Evolutionary conservation across 2,888 invertebrate species (phyloP), one percentile per base, ranked within the genome.

Genomic region (Euzetes globulus): DNA sequence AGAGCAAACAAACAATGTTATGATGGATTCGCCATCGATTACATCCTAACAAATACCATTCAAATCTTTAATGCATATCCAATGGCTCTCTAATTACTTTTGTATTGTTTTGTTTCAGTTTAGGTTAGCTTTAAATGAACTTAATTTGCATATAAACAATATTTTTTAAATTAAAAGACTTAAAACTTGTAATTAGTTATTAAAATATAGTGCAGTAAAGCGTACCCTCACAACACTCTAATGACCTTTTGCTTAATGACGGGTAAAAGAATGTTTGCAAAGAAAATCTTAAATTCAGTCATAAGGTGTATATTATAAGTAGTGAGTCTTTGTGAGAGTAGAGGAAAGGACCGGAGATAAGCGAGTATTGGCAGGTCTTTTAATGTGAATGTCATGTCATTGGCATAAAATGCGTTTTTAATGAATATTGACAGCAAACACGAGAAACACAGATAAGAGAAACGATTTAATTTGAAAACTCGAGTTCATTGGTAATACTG

Each of bases 361-460:
- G 13, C 9, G 9, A 58, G 1, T 13, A 58, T 22, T 58, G 25
- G 19, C 19, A 25, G 27, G 15, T 15, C 22, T 27, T 50, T 58
- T 58, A 58, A 58, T 58, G 58, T 22, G 25, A 25, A 58, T 58
- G 27, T 58, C 58, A 63, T 63, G 63, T 63, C 63, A 63, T 37
- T 63, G 63, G 63, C 63, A 63, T 63, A 37, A 63, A 63, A 63
- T 63, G 63, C 9, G 63, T 63, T 63, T 63, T 63, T 63, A 63
- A 63, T 63, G 63, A 63, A 63, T 63, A 63, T 63, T 25, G 63
- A 33, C 29, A 33, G 6, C 25, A 63, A 33, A 37, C 63, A 63
- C 63, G 63, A 63, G 33, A 63, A 63, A 29, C n/a, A 5, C 11
- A 63, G 63, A 63, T 63, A 63, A 63, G 27, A 17, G n/a, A 63